Evolutionary conservation across 2,888 invertebrate genomes (phyloP).

Genomic region (Pheosia tremula): DNA sequence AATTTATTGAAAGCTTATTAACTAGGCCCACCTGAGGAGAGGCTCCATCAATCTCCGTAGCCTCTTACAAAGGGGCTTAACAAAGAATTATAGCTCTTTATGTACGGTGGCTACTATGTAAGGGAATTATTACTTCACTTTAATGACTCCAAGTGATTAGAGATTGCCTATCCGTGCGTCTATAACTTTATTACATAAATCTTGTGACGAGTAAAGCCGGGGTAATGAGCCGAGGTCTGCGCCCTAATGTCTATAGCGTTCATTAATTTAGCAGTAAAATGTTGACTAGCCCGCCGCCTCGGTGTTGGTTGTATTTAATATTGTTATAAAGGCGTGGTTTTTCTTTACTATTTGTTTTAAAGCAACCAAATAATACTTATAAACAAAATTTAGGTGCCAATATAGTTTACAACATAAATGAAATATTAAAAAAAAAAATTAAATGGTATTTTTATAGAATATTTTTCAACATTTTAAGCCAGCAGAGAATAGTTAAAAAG

Average conservation of each 20-base stretch:
- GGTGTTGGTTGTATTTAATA: conserved; percentile 22
- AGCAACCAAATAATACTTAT: no score
- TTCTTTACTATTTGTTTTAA: no score
- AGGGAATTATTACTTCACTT: conserved; percentile 77
- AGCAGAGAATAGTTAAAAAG: no score
- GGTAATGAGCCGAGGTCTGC: conserved; percentile 60
- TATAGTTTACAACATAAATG: no score
- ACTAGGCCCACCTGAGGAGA: conserved; percentile 78
- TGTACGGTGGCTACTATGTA: conserved; percentile 76
- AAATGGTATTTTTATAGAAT: no score
- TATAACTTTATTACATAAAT: conserved; percentile 76
- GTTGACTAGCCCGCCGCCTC: conserved; percentile 44
- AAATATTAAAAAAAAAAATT: no score
- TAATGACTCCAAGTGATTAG: conserved; percentile 79
- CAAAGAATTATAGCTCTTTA: conserved; percentile 79
- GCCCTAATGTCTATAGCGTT: conserved; percentile 51
- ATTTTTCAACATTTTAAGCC: no score
- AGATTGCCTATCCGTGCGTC: conserved; percentile 65
- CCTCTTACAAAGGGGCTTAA: conserved; percentile 73
- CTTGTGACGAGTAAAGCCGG: conserved; percentile 51
- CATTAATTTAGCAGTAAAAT: conserved; percentile 57
- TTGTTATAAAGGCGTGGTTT: background rate
- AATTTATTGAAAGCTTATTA: conserved; percentile 74
- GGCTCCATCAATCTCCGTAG: conserved; percentile 73
- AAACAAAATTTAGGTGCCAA: no score